phyloP scores from a whole-genome alignment of 2,113 vertebrate species.

The Reinhardtius hippoglossoides region DNA sequence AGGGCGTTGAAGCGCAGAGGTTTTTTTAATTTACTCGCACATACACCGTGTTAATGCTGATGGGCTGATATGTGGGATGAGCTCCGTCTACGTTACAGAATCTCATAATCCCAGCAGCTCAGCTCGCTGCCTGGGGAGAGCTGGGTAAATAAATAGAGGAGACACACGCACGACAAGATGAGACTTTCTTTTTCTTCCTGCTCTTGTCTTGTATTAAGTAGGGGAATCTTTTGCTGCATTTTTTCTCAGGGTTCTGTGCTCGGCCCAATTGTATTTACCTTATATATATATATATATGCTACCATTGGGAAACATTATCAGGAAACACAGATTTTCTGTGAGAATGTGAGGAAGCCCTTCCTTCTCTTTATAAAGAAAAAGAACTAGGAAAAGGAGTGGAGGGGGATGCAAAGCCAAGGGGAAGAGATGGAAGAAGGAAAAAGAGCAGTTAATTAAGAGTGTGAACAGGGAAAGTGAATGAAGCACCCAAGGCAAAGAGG shows the following conservation, averaged over 20 bases:
- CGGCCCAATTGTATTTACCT: no score
- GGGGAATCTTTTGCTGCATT: no score
- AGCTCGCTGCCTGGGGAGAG: constrained; percentile 24
- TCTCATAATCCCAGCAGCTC: constrained; percentile 57
- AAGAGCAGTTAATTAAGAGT: not conserved
- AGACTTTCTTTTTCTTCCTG: not conserved
- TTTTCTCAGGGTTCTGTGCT: no score
- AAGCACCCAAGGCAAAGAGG: constrained; percentile 5
- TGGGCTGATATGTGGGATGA: constrained; percentile 57
- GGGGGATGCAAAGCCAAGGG: not conserved
- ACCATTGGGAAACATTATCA: no score
- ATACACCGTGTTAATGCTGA: constrained; percentile 49
- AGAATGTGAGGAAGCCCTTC: no score
- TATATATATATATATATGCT: no score
- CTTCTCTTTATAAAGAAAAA: not conserved
- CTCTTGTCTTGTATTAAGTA: not conserved
- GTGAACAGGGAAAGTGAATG: constrained; percentile 6
- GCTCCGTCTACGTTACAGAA: constrained; percentile 28
- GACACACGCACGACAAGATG: constrained; percentile 16
- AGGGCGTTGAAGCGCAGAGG: constrained; percentile 25
- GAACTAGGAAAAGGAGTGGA: not conserved
- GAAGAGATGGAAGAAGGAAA: not conserved
- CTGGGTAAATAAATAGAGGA: constrained; percentile 34
- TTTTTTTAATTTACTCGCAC: constrained; percentile 51
- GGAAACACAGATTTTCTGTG: no score